Evolutionary conservation across 2,113 vertebrate genomes (phyloP).

Genomic region (Psittacara wagleri): DNA sequence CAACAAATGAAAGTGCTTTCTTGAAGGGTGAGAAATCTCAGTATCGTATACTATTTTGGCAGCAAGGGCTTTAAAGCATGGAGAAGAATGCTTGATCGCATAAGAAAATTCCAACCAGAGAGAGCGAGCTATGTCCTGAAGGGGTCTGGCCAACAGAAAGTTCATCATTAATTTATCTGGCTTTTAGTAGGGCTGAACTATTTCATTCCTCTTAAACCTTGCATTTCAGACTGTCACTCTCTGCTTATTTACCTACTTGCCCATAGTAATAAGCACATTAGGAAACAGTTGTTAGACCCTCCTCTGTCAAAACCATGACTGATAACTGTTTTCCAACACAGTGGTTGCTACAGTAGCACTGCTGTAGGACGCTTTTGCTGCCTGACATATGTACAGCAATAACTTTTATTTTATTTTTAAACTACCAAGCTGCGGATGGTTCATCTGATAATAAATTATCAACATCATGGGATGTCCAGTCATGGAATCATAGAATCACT

Average conservation of each 20-base stretch:
- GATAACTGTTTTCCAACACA: background rate
- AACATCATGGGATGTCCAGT: background rate
- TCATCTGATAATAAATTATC: background rate
- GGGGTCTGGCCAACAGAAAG: background rate
- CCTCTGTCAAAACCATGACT: background rate
- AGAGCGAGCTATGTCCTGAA: background rate
- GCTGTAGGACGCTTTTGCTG: background rate
- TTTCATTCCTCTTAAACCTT: background rate
- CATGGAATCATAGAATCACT: background rate
- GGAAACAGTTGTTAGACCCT: background rate
- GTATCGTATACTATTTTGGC: background rate
- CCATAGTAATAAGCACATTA: background rate
- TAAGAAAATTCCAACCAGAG: background rate
- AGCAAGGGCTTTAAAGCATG: background rate
- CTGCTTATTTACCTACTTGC: background rate
- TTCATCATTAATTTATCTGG: background rate
- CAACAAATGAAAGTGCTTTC: constrained; percentile 30
- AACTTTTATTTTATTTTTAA: background rate
- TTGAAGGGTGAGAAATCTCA: constrained; percentile 30
- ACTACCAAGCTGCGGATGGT: background rate
- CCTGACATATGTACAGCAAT: background rate
- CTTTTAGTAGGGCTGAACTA: background rate
- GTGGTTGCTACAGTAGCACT: background rate
- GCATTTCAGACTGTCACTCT: background rate
- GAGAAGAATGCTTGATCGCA: background rate